Evolutionary conservation across 92 coral and sea anemone species (phyloP).

Genomic region (Porites divaricata): DNA sequence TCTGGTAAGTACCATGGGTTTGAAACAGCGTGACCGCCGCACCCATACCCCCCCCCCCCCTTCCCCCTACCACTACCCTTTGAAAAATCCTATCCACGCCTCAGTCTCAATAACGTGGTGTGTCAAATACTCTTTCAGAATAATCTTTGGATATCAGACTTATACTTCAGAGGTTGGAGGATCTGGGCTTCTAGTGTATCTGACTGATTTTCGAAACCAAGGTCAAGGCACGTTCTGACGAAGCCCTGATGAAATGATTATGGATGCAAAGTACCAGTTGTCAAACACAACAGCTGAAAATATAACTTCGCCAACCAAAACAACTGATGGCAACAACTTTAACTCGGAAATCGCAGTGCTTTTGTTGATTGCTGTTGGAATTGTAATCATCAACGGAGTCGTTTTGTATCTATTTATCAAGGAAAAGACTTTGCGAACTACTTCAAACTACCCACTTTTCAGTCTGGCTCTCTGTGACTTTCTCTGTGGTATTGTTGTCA

Average conservation of each 20-base stretch:
- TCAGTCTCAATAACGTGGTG: too few relatives aligned
- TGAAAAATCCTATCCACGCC: too few relatives aligned
- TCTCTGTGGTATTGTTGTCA: conserved; percentile 9
- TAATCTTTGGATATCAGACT: too few relatives aligned
- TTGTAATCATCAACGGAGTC: conserved; percentile 29
- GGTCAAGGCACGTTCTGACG: too few relatives aligned
- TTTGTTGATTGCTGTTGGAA: conserved; percentile 16
- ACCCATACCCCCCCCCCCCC: too few relatives aligned
- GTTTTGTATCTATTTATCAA: conserved; percentile 21
- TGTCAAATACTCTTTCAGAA: too few relatives aligned
- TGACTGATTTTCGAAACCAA: too few relatives aligned
- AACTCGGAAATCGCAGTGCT: conserved; percentile 22
- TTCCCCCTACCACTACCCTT: too few relatives aligned
- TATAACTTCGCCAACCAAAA: neutral
- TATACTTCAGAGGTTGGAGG: too few relatives aligned
- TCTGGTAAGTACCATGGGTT: too few relatives aligned
- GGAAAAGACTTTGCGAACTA: conserved; percentile 10
- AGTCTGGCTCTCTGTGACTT: conserved; percentile 37
- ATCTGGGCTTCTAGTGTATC: too few relatives aligned
- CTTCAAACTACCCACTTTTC: conserved; percentile 44
- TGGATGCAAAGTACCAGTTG: neutral
- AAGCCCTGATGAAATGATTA: neutral
- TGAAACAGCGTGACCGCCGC: too few relatives aligned
- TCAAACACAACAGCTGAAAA: conserved; percentile 2
- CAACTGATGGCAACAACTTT: neutral